A percentile compares a stretch with the other conserved stretches of the same genome.
These are phyloP conservation scores for Oncorhynchus keta DNA, from an alignment of 2,113 vertebrate species.

Conservation along the genomic window DNA sequence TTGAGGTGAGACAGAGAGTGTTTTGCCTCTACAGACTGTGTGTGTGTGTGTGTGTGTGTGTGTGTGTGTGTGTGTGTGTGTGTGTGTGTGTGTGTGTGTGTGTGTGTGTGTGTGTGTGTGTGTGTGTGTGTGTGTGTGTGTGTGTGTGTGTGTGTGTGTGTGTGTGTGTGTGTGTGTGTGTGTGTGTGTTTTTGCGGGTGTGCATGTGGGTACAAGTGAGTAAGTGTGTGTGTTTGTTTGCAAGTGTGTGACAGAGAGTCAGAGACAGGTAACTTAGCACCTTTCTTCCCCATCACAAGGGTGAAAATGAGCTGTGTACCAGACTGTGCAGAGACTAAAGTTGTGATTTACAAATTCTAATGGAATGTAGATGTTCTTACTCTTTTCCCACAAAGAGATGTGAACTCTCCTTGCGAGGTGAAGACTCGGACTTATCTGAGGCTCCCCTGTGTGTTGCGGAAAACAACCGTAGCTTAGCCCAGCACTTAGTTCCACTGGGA, in stretches of 20 bases:
- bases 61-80: neutral
- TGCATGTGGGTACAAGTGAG: neutral
- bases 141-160: conserved; percentile 17
- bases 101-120: conserved; percentile 2
- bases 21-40: neutral
- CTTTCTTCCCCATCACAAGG: neutral
- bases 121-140: neutral
- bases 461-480: too few relatives aligned
- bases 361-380: too few relatives aligned
- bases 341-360: too few relatives aligned
- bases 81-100: neutral
- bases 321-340: too few relatives aligned
- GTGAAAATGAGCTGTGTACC: neutral
- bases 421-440: too few relatives aligned
- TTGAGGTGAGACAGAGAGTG: too few relatives aligned
- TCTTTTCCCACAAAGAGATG: too few relatives aligned
- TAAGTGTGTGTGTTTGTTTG: neutral
- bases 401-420: too few relatives aligned
- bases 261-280: neutral
- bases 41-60: conserved; percentile 7
- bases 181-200: neutral
- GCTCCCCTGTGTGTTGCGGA: too few relatives aligned
- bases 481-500: too few relatives aligned
- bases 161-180: conserved; percentile 5
- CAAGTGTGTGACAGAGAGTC: neutral